phyloP scores from a whole-genome alignment of 1,140 invertebrate genomes.

The Lethrus apterus region DNA sequence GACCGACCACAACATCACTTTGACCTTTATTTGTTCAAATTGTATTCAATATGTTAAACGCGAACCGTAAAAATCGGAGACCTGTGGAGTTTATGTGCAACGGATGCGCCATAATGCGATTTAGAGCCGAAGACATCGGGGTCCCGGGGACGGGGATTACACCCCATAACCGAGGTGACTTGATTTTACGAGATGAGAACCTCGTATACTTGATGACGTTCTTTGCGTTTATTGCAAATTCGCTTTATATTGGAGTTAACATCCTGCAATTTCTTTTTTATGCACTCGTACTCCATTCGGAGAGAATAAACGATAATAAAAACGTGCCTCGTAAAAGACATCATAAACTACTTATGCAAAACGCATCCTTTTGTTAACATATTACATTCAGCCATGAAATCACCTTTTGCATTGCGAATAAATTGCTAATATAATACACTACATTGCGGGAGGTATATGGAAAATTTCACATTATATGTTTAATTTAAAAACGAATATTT shows the following conservation, averaged over 20 bases:
- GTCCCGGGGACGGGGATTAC: slow-evolving; percentile 13
- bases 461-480: too few relatives aligned
- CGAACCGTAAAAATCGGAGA: slow-evolving; percentile 14
- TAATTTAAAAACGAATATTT: too few relatives aligned
- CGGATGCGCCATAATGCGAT: slow-evolving; percentile 8
- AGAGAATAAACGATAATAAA: slow-evolving; percentile 4
- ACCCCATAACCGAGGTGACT: slow-evolving; percentile 12
- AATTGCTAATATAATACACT: too few relatives aligned
- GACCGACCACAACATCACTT: too few relatives aligned
- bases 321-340: neutral
- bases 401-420: too few relatives aligned
- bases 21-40: too few relatives aligned
- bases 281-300: neutral
- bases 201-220: slow-evolving; percentile 11
- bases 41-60: too few relatives aligned
- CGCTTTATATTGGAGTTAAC: slow-evolving; percentile 8
- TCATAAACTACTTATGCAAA: neutral
- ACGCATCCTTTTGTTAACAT: neutral
- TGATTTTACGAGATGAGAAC: slow-evolving; percentile 14
- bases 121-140: slow-evolving; percentile 3
- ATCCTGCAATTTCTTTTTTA: slow-evolving; percentile 9
- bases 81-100: slow-evolving; percentile 8
- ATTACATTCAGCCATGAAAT: too few relatives aligned
- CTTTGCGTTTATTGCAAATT: slow-evolving; percentile 13
- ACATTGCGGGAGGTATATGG: too few relatives aligned